Base-by-base conservation (phyloP, 2,888 invertebrate species). In the Phoenoteleia sp. region DNA sequence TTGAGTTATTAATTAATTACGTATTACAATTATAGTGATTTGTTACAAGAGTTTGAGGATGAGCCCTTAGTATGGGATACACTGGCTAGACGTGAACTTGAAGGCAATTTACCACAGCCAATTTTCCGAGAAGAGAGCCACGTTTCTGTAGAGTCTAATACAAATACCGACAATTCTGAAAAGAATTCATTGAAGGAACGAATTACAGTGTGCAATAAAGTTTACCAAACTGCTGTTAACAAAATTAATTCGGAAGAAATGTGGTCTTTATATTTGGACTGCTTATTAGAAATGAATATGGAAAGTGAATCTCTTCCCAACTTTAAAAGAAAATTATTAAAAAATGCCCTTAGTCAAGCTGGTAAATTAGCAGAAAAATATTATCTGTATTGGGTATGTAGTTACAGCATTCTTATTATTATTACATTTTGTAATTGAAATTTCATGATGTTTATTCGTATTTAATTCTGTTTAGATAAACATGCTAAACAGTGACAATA, bases 61-160 rank as follows among this genome's bases (percentile, higher is more conserved):
- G 94, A 95, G 87, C 95, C 95, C 52, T 87, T 94, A 15, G 94
- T 95, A 33, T 96, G 96, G 96, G 95, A 96, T 88, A 94, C 94
- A 5, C 92, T 96, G 90, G 96, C 96, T 0, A 94, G 95, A 85
- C 94, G 96, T 1, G 96, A 96, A 90, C 89, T 95, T n/a, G 94
- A 94, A 87, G 95, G 95, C 45, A 54, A 58, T 52, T 88, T 92
- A 66, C 88, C 87, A 67, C 90, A 90, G 81, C 92, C 91, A 86
- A 88, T 79, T 77, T 87, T 86, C 42, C 87, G 62, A 39, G 2
- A 3, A 39, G 4, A 15, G 2, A n/a, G n/a, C 1, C 91, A 92
- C 54, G 85, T 47, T 67, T 56, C 82, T 2, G 89, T 90, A 67
- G 86, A 90, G 42, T n/a, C n/a, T n/a, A n/a, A n/a, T n/a, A n/a